Conservation (phyloP, 2,797 vertebrate species). For the Nannoperca australis region DNA sequence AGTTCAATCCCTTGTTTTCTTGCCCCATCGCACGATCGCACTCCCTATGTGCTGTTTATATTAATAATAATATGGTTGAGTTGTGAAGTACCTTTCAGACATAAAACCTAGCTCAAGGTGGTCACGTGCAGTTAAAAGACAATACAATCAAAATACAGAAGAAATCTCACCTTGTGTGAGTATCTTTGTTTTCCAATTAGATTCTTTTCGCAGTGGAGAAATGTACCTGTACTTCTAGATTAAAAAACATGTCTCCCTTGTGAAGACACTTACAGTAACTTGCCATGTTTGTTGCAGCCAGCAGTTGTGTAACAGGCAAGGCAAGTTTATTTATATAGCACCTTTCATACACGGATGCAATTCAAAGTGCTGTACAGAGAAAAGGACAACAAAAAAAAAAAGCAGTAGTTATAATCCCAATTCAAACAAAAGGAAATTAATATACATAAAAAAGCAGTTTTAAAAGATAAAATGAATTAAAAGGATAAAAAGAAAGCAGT, state of each 20-base stretch:
- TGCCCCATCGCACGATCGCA: neutral
- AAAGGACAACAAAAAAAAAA: too few species aligned
- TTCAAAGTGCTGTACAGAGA: too few species aligned
- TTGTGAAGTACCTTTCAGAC: neutral
- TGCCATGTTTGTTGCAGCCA: neutral
- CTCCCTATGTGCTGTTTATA: neutral
- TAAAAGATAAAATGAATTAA: too few species aligned
- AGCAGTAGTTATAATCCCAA: too few species aligned
- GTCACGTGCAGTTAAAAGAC: neutral
- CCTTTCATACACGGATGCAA: too few species aligned
- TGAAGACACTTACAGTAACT: neutral
- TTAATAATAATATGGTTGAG: neutral
- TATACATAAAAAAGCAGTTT: too few species aligned
- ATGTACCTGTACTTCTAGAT: neutral
- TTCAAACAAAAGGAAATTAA: too few species aligned
- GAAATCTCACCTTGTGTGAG: neutral
- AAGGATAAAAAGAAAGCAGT: too few species aligned
- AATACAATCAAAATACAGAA: neutral
- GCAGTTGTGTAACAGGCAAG: neutral
- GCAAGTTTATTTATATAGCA: too few species aligned
- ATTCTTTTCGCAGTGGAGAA: neutral
- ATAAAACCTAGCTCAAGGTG: neutral
- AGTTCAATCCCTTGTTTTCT: slow-evolving; percentile 14
- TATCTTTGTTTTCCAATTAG: too few species aligned
- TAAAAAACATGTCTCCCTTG: too few species aligned